Evolutionary conservation across 2,888 invertebrate species (phyloP).

Genomic region (Eilema griseolum): DNA sequence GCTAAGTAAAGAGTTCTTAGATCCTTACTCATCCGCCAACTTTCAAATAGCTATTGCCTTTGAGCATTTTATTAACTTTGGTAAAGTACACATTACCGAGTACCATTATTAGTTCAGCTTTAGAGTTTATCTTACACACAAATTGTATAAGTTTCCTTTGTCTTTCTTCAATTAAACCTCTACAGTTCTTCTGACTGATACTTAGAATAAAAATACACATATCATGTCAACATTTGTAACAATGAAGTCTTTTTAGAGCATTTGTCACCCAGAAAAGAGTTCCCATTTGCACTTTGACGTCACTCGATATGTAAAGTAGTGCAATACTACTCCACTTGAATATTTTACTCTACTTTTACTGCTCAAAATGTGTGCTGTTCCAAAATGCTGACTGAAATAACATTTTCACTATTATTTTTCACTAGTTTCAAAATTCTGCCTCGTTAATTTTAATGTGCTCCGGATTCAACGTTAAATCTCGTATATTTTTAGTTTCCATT

Average conservation of each 20-base stretch:
- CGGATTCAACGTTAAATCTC: conserved; percentile 27
- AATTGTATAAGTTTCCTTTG: conserved; percentile 25
- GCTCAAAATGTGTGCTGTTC: background rate
- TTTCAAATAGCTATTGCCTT: conserved; percentile 28
- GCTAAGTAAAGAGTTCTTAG: conserved; percentile 25
- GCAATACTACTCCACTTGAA: conserved; percentile 1
- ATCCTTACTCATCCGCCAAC: conserved; percentile 18
- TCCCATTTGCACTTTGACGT: conserved; percentile 11
- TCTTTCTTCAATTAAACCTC: conserved; percentile 22
- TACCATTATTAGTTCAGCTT: conserved; percentile 30
- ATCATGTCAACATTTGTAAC: conserved; percentile 12
- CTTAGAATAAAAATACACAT: background rate
- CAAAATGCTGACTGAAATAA: conserved; percentile 22
- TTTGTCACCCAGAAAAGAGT: background rate
- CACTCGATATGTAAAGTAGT: conserved; percentile 58
- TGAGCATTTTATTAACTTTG: conserved; percentile 29
- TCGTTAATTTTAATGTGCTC: conserved; percentile 35
- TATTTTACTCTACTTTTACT: background rate
- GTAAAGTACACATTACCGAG: conserved; percentile 26
- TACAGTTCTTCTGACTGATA: conserved; percentile 10
- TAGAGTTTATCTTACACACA: conserved; percentile 22
- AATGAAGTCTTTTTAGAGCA: conserved; percentile 36
- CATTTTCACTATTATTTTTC: conserved; percentile 29
- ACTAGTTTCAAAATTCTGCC: conserved; percentile 25
- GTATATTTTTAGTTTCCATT: conserved; percentile 41